Conservation (phyloP, 2,113 vertebrate species). For the Aplodontia rufa region DNA sequence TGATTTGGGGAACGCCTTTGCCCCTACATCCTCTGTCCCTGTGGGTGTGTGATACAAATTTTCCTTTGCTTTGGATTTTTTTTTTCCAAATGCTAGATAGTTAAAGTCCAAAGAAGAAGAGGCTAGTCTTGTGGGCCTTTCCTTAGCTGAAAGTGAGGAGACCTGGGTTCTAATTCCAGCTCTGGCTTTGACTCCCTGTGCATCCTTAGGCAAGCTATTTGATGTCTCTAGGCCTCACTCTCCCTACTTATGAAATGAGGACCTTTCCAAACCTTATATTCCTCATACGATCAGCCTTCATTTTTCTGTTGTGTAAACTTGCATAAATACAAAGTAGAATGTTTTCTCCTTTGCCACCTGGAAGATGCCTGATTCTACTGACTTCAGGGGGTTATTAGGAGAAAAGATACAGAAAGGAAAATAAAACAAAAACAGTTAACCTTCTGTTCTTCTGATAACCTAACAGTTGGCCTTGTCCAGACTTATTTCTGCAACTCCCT, state of each 20-base stretch:
- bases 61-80: background rate
- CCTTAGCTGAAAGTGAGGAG: background rate
- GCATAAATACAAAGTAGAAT: background rate
- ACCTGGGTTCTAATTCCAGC: background rate
- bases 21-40: background rate
- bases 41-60: background rate
- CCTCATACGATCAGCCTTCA: background rate
- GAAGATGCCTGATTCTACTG: slow-evolving; percentile 9
- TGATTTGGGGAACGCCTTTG: background rate
- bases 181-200: background rate
- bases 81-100: background rate
- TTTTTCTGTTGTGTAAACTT: background rate
- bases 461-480: background rate
- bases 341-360: background rate
- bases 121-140: background rate
- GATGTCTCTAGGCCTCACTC: background rate
- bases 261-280: background rate
- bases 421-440: background rate
- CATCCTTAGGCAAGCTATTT: background rate
- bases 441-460: background rate
- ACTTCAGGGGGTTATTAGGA: background rate
- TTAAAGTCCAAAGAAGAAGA: background rate
- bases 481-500: background rate
- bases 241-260: background rate
- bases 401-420: background rate